A percentile compares a stretch with the other conserved stretches of the same genome.
phyloP scores from a whole-genome alignment of 1,140 invertebrate genomes.

The Caenorhabditis brenneri region DNA sequence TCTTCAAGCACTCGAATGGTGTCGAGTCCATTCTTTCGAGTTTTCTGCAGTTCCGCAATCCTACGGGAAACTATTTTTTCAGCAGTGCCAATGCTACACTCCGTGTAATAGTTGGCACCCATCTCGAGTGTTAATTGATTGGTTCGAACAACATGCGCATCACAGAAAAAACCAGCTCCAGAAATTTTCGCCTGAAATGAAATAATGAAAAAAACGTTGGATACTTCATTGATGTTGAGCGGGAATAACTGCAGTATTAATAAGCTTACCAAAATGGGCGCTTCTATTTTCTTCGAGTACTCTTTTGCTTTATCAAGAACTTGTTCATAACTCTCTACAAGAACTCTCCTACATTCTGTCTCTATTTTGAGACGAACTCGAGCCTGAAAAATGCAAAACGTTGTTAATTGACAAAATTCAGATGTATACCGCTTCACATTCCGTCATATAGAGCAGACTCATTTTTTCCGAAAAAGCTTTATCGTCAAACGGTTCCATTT shows the following conservation, averaged over 20 bases:
- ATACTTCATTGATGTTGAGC: too few relatives aligned
- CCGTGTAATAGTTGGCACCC: not conserved
- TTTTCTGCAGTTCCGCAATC: not conserved
- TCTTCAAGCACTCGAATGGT: not conserved
- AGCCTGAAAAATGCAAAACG: not conserved
- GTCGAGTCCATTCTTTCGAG: not conserved
- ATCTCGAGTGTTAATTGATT: constrained; percentile 16
- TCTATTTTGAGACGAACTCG: constrained; percentile 11
- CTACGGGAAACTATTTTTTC: not conserved
- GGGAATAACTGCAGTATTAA: too few relatives aligned
- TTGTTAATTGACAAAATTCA: not conserved
- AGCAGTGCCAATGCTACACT: not conserved
- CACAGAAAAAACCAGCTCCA: constrained; percentile 3
- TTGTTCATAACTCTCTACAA: not conserved
- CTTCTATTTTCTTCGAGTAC: not conserved
- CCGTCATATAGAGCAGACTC: not conserved
- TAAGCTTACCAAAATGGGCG: not conserved
- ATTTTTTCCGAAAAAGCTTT: not conserved
- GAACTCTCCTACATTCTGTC: not conserved
- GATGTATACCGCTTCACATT: constrained; percentile 6
- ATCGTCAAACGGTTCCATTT: not conserved
- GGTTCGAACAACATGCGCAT: not conserved
- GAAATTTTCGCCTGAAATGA: constrained; percentile 28
- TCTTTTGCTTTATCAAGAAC: not conserved
- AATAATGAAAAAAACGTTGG: not conserved